Conservation (phyloP, 2,113 vertebrate genomes). For the Phainopepla nitens region DNA sequence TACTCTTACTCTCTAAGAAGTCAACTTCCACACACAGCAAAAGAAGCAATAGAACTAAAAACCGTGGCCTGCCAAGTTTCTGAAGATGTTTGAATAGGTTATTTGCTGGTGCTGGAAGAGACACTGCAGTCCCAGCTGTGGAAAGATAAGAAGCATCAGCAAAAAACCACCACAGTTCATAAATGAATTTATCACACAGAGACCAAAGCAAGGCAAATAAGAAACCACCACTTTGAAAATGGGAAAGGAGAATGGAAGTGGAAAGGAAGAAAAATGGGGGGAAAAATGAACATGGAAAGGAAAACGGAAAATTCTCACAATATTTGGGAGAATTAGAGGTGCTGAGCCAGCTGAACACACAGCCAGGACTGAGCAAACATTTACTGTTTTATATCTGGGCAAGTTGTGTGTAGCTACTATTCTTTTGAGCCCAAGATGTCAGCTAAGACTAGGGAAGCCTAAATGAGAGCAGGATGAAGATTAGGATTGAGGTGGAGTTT, state of each 20-base stretch:
- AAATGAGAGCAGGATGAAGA: not conserved
- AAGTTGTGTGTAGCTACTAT: not conserved
- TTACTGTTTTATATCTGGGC: not conserved
- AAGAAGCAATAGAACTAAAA: not conserved
- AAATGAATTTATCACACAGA: not conserved
- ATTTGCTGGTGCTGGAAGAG: not conserved
- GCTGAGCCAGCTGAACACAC: not conserved
- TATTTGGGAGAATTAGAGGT: not conserved
- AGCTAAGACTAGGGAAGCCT: not conserved
- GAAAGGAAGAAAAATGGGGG: not conserved
- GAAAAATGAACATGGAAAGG: not conserved
- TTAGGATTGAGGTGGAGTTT: not conserved
- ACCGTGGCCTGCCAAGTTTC: not conserved
- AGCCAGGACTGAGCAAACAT: not conserved
- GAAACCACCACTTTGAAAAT: not conserved
- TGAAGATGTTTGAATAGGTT: not conserved
- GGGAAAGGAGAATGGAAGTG: not conserved
- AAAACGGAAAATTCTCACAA: not conserved
- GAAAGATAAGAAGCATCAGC: not conserved
- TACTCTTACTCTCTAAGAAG: not conserved
- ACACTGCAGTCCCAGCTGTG: not conserved
- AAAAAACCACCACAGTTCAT: not conserved
- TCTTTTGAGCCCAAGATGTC: not conserved
- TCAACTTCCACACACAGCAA: not conserved
- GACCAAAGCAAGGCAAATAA: not conserved